Base-by-base conservation (phyloP, 2,113 vertebrate genomes). In the Chiloscyllium plagiosum region DNA sequence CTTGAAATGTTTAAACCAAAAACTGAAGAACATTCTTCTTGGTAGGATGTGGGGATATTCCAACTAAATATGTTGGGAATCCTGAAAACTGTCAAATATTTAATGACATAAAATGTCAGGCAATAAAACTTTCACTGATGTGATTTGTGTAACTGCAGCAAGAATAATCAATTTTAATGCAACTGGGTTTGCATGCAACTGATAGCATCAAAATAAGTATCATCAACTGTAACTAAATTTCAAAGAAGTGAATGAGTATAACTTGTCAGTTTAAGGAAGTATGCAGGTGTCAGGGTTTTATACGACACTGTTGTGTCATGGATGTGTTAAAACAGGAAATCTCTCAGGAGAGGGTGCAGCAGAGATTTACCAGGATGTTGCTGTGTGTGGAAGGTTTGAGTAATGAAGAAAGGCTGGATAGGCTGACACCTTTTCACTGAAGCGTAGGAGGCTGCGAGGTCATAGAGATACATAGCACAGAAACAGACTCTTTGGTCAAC, bases 161-260 rank as follows among this genome's bases (percentile, higher is more conserved):
- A 66, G 61, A 93, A 37, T 37, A 93, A 93, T 66, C 33, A 66
- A n/a, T n/a, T 68, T 68, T 42, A 93, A 93, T 93, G 52, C 87
- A 90, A 65, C 24, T 17, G 29, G 61, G 65, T 24, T 56, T 5
- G 37, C 61, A 66, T 37, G 5, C 33, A 56, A 33, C 87, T 65
- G 26, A 89, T 52, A 37, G 33, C 33, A 33, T 17, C 61, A 89
- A 90, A 90, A 65, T 61, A 33, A 90, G 29, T 22, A 93, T 37
- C 29, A 37, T 66, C 20, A 33, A 66, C 89, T 37, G 37, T 20
- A 92, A 19, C 15, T 0, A 2, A n/a, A 13, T 92, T n/a, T 65
- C 24, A n/a, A 65, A 65, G 65, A 92, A 56, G 89, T 93, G 61
- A 66, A 17, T 61, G 52, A 2, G 17, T 66, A 20, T 65, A 15